phyloP scores from a whole-genome alignment of 2,888 invertebrate species.

The Miltochrista miniata region DNA sequence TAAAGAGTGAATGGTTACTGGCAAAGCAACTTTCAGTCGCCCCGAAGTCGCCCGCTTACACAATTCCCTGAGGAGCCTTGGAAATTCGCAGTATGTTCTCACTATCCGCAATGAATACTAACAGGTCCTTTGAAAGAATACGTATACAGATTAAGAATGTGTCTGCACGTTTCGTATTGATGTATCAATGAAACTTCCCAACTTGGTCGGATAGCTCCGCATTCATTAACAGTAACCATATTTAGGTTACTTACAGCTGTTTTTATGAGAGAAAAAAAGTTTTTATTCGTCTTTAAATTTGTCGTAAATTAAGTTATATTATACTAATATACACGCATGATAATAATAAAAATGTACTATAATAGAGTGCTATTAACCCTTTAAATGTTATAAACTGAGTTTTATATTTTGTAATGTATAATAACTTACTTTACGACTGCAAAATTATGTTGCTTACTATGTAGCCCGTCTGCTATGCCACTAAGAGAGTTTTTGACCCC shows the following conservation, averaged over 20 bases:
- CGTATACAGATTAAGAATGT: conserved; percentile 37
- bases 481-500: too few species aligned
- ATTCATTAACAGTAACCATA: conserved; percentile 23
- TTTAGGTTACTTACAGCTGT: conserved; percentile 19
- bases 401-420: not conserved
- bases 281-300: conserved; percentile 7
- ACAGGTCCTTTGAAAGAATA: conserved; percentile 29
- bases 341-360: not conserved
- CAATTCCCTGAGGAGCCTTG: conserved; percentile 17
- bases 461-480: too few species aligned
- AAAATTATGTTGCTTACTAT: too few species aligned
- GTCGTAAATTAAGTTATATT: not conserved
- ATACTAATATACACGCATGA: conserved; percentile 1
- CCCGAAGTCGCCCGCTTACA: conserved; percentile 15
- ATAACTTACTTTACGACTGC: too few species aligned
- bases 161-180: conserved; percentile 37
- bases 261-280: conserved; percentile 6
- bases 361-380: not conserved
- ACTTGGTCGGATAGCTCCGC: conserved; percentile 5
- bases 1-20: not conserved
- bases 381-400: not conserved
- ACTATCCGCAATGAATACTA: conserved; percentile 39
- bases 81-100: conserved; percentile 40
- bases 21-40: not conserved
- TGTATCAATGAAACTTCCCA: conserved; percentile 20